A percentile compares a stretch with the other conserved stretches of the same genome.
These are phyloP conservation scores for Eulithis prunata DNA, from an alignment of 2,888 invertebrate species.

Conservation along the genomic window DNA sequence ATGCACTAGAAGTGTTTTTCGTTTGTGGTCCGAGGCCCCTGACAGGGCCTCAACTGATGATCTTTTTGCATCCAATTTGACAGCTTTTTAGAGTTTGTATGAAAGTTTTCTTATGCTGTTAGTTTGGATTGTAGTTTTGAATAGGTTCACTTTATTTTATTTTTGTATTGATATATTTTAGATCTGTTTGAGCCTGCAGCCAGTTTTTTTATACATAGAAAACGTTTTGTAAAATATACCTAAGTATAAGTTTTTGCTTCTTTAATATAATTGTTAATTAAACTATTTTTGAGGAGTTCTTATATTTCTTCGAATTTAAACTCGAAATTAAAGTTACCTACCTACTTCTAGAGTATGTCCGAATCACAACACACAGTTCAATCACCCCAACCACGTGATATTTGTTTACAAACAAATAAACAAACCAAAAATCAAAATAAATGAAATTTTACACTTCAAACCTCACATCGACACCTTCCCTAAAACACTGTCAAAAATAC, in stretches of 20 bases:
- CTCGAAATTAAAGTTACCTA: too few relatives aligned
- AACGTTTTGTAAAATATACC: too few relatives aligned
- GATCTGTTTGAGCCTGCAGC: too few relatives aligned
- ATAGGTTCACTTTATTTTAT: too few relatives aligned
- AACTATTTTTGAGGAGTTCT: too few relatives aligned
- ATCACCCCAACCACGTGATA: constrained; percentile 45
- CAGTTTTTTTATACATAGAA: too few relatives aligned
- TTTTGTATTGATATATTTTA: too few relatives aligned
- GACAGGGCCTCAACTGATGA: constrained; percentile 62
- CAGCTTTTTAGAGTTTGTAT: constrained; percentile 19
- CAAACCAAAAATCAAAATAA: constrained; percentile 26
- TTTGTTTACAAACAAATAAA: constrained; percentile 53
- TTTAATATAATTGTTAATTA: too few relatives aligned
- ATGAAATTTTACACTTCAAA: not conserved
- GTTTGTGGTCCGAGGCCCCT: constrained; percentile 61
- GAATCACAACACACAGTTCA: constrained; percentile 7
- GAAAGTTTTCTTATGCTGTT: not conserved
- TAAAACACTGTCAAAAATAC: not conserved
- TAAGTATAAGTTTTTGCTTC: too few relatives aligned
- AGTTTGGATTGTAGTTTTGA: too few relatives aligned
- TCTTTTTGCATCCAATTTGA: constrained; percentile 75
- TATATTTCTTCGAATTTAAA: too few relatives aligned
- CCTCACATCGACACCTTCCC: not conserved
- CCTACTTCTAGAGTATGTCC: not conserved
- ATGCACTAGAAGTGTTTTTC: constrained; percentile 70